Evolutionary conservation across 92 coral and sea anemone genomes (phyloP).

Genomic region (Metridium senile): DNA sequence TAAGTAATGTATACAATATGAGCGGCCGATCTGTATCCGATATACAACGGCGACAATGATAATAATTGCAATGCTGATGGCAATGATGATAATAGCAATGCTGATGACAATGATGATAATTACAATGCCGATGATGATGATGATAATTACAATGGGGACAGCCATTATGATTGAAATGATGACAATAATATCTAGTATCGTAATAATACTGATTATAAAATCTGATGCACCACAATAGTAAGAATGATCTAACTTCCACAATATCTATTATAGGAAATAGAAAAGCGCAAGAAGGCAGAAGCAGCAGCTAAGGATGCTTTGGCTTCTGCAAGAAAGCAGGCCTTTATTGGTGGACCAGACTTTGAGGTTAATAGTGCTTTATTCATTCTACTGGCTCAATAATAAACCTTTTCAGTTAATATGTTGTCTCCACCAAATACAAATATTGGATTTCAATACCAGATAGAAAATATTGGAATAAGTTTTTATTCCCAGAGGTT

Average conservation of each 20-base stretch:
- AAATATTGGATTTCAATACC: too few species aligned
- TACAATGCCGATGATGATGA: neutral
- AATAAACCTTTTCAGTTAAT: too few species aligned
- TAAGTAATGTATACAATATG: too few species aligned
- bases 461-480: too few species aligned
- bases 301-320: slow-evolving; percentile 73
- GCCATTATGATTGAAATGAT: neutral
- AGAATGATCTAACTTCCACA: neutral
- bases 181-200: neutral
- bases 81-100: neutral
- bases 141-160: neutral
- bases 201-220: too few species aligned
- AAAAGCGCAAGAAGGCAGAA: slow-evolving; percentile 90
- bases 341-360: slow-evolving; percentile 98
- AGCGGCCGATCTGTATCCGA: neutral
- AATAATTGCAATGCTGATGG: neutral
- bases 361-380: slow-evolving; percentile 82
- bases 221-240: neutral
- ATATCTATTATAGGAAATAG: slow-evolving; percentile 65
- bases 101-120: neutral
- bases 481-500: too few species aligned
- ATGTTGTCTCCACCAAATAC: too few species aligned
- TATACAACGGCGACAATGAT: neutral
- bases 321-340: slow-evolving; percentile 84
- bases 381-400: neutral